A percentile compares a stretch with the other conserved stretches of the same genome.
These are phyloP conservation scores for Calliphora vicina DNA, from an alignment of 1,140 invertebrate genomes.

Conservation along the genomic window DNA sequence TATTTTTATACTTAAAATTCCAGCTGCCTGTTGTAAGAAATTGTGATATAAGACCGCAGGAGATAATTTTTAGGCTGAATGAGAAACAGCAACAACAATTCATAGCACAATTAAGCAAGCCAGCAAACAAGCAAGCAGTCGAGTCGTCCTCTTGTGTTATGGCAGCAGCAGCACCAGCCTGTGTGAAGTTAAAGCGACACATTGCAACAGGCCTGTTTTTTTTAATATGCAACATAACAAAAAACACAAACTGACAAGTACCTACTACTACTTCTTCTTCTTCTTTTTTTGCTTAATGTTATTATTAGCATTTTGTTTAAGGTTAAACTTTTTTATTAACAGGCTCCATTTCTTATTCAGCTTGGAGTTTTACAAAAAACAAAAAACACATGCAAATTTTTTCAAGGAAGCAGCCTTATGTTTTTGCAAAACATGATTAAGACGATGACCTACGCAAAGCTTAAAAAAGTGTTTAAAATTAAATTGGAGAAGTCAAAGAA, in stretches of 20 bases:
- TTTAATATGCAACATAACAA: background rate
- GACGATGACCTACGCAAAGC: constrained; percentile 33
- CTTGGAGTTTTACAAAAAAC: background rate
- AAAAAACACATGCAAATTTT: constrained; percentile 21
- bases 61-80: constrained; percentile 25
- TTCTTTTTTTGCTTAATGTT: background rate
- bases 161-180: background rate
- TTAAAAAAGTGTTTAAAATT: constrained; percentile 21
- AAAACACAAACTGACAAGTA: background rate
- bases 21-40: constrained; percentile 15
- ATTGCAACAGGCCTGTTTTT: background rate
- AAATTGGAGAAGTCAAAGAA: too few relatives aligned
- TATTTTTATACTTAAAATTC: constrained; percentile 22
- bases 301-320: background rate
- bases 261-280: background rate
- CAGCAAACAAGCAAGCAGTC: too few relatives aligned
- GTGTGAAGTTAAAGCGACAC: background rate
- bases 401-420: background rate
- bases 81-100: background rate
- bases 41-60: constrained; percentile 31
- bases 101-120: background rate
- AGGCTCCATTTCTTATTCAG: background rate
- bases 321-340: background rate
- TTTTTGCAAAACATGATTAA: constrained; percentile 15
- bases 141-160: background rate